These are phyloP conservation scores for Acanthopagrus latus DNA, from an alignment of 2,797 vertebrate species.

Conservation along the genomic window DNA sequence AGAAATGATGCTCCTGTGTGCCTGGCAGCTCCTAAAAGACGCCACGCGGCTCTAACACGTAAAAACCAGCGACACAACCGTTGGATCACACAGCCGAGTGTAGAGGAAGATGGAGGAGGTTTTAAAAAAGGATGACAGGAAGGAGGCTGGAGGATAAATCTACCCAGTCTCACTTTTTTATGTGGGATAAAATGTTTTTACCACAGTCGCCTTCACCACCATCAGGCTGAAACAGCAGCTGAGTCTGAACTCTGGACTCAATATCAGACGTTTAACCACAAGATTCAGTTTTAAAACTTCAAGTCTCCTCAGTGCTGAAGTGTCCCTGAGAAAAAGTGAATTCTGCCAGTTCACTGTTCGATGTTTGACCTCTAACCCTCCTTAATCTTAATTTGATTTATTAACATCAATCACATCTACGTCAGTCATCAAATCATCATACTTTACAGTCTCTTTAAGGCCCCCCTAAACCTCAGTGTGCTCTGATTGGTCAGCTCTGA, in stretches of 20 bases:
- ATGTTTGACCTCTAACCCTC: background rate
- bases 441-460: too few species aligned
- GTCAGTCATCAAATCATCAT: background rate
- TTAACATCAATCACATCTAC: background rate
- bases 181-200: conserved; percentile 8
- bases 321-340: background rate
- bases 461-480: too few species aligned
- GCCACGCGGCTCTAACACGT: conserved; percentile 65
- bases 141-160: conserved; percentile 22
- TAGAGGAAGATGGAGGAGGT: conserved; percentile 47
- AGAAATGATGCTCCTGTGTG: background rate
- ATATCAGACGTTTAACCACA: too few species aligned
- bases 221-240: too few species aligned
- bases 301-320: background rate
- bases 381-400: background rate
- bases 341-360: background rate
- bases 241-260: background rate
- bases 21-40: conserved; percentile 18
- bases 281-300: background rate
- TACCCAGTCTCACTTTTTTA: background rate
- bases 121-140: conserved; percentile 33
- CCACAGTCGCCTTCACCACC: background rate
- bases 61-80: conserved; percentile 73
- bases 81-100: conserved; percentile 36
- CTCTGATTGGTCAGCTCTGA: too few species aligned